A percentile compares a stretch with the other conserved stretches of the same genome.
phyloP scores from a whole-genome alignment of 1,140 invertebrate species.

The Apis laboriosa region DNA sequence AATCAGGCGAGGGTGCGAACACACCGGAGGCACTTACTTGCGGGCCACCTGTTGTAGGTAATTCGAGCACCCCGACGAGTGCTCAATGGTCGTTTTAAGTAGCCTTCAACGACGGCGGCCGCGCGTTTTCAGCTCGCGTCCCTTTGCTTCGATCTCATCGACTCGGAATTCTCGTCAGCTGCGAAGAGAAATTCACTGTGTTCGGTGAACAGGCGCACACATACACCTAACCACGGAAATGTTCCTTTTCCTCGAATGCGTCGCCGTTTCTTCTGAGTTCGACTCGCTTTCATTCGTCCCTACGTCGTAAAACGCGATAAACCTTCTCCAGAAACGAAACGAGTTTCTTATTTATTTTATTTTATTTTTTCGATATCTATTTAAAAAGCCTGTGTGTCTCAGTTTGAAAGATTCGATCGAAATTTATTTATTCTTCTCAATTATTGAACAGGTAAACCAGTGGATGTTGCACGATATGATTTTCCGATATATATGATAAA shows the following conservation, averaged over 20 bases:
- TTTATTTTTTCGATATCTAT: too few relatives aligned
- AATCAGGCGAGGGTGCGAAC: not conserved
- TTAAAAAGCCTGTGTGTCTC: too few relatives aligned
- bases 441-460: too few relatives aligned
- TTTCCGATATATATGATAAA: too few relatives aligned
- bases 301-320: not conserved
- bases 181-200: constrained; percentile 37
- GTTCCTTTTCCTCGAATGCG: not conserved
- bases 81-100: constrained; percentile 62
- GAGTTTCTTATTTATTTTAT: too few relatives aligned
- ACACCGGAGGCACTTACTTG: constrained; percentile 64
- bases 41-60: constrained; percentile 76
- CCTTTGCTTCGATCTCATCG: constrained; percentile 56
- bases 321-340: not conserved
- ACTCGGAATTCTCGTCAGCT: constrained; percentile 49
- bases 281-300: not conserved
- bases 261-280: constrained; percentile 21
- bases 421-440: too few relatives aligned
- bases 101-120: constrained; percentile 54
- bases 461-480: too few relatives aligned
- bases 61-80: constrained; percentile 63
- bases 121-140: constrained; percentile 52
- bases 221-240: not conserved
- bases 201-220: constrained; percentile 8
- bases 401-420: too few relatives aligned